Evolutionary conservation across 1,140 invertebrate genomes (phyloP).

Genomic region (Theocolax elegans): DNA sequence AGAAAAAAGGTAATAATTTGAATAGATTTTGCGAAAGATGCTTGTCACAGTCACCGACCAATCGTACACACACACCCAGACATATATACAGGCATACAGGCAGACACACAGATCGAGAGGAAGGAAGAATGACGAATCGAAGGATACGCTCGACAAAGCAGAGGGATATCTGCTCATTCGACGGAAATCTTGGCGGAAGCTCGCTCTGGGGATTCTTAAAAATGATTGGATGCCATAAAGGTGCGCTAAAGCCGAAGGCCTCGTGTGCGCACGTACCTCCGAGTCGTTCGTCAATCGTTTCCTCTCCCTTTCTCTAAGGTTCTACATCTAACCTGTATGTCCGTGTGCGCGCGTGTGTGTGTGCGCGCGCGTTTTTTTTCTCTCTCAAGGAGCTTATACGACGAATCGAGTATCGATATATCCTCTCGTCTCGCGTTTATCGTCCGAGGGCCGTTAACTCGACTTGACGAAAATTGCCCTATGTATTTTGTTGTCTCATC

Average conservation of each 20-base stretch:
- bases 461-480: conserved; percentile 21
- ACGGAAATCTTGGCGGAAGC: conserved; percentile 37
- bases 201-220: conserved; percentile 51
- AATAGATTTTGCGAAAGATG: too few relatives aligned
- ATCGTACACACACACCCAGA: too few relatives aligned
- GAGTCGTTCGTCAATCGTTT: conserved; percentile 16
- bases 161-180: conserved; percentile 33
- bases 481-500: conserved; percentile 20
- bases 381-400: conserved; percentile 1
- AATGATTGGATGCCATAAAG: conserved; percentile 55
- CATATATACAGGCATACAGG: too few relatives aligned
- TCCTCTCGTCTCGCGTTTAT: conserved; percentile 26
- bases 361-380: too few relatives aligned
- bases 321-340: too few relatives aligned
- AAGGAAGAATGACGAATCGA: too few relatives aligned
- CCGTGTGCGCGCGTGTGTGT: too few relatives aligned
- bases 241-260: conserved; percentile 23
- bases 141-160: too few relatives aligned
- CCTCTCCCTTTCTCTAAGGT: neutral
- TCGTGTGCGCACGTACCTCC: neutral
- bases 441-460: conserved; percentile 25
- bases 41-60: too few relatives aligned
- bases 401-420: conserved; percentile 30
- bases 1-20: too few relatives aligned
- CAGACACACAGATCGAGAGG: too few relatives aligned